phyloP scores from a whole-genome alignment of 2,888 invertebrate species.

The Agrilus mali region DNA sequence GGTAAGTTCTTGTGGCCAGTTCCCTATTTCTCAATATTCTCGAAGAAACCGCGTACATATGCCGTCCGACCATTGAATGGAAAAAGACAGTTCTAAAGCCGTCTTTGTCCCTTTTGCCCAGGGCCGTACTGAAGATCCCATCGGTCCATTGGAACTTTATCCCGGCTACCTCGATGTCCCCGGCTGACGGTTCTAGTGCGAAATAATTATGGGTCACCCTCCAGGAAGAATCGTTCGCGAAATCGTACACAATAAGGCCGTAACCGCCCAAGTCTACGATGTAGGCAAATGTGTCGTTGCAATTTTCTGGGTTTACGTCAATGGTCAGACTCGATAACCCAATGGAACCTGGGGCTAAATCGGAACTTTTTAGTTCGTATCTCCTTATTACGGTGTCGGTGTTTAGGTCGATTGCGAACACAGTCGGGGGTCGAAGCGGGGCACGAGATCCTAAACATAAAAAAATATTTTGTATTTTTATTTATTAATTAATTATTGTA shows the following conservation, averaged over 20 bases:
- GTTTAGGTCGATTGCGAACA: conserved; percentile 52
- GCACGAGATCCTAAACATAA: conserved; percentile 30
- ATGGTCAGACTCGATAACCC: conserved; percentile 56
- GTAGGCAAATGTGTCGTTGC: conserved; percentile 55
- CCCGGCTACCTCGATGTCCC: conserved; percentile 53
- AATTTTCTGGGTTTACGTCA: conserved; percentile 45
- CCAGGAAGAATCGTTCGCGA: conserved; percentile 52
- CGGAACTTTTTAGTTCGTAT: conserved; percentile 40
- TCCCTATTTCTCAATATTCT: conserved; percentile 43
- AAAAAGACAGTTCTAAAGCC: conserved; percentile 55
- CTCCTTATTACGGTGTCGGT: conserved; percentile 47
- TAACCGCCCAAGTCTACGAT: conserved; percentile 52
- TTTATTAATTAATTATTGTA: background rate
- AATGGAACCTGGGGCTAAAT: conserved; percentile 36
- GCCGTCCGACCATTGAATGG: conserved; percentile 61
- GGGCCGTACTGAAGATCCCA: conserved; percentile 60
- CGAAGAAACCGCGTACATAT: conserved; percentile 59
- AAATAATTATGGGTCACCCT: conserved; percentile 57
- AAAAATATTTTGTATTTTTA: conserved; percentile 20
- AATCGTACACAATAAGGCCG: conserved; percentile 47
- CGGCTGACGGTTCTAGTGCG: conserved; percentile 54
- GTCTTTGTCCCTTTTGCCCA: conserved; percentile 39
- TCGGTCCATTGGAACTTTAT: conserved; percentile 67
- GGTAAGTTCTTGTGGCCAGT: conserved; percentile 38
- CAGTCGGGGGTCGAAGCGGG: conserved; percentile 44